These are phyloP conservation scores for Polylopha cassiicola DNA, from an alignment of 2,888 invertebrate genomes.

Conservation along the genomic window DNA sequence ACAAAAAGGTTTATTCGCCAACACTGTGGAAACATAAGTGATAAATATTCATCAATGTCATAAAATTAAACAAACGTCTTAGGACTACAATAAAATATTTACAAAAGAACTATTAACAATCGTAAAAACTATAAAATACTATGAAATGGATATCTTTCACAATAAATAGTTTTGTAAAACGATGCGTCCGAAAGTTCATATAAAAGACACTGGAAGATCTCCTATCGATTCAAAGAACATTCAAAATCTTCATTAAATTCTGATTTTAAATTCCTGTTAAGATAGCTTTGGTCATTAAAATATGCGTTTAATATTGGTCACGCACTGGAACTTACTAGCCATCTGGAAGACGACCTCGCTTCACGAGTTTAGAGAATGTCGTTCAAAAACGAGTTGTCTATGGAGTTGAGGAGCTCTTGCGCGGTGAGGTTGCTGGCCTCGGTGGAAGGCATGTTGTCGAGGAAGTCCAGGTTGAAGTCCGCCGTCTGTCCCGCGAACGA, in stretches of 20 bases:
- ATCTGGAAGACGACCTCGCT: too few relatives aligned
- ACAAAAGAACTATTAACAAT: constrained; percentile 67
- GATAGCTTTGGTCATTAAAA: constrained; percentile 62
- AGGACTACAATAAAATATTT: constrained; percentile 60
- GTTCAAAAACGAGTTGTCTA: constrained; percentile 86
- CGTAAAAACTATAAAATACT: constrained; percentile 66
- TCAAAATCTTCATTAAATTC: constrained; percentile 32
- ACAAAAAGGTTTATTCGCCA: too few relatives aligned
- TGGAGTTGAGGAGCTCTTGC: constrained; percentile 88
- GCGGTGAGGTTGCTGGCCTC: constrained; percentile 87
- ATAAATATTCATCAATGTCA: constrained; percentile 32
- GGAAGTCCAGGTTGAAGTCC: constrained; percentile 90
- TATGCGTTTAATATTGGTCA: constrained; percentile 56
- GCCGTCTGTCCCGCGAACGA: constrained; percentile 71
- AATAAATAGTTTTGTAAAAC: constrained; percentile 72
- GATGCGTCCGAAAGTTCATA: constrained; percentile 53
- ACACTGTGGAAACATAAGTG: too few relatives aligned
- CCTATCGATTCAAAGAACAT: constrained; percentile 24
- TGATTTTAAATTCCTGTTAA: constrained; percentile 56
- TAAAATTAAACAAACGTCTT: constrained; percentile 51
- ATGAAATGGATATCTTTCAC: constrained; percentile 61
- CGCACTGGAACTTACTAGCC: too few relatives aligned
- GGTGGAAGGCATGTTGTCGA: constrained; percentile 86
- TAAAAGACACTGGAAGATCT: constrained; percentile 48
- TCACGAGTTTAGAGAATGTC: constrained; percentile 72